Base-by-base conservation (phyloP, 2,888 invertebrate species). In the Ptychoptera contaminata region DNA sequence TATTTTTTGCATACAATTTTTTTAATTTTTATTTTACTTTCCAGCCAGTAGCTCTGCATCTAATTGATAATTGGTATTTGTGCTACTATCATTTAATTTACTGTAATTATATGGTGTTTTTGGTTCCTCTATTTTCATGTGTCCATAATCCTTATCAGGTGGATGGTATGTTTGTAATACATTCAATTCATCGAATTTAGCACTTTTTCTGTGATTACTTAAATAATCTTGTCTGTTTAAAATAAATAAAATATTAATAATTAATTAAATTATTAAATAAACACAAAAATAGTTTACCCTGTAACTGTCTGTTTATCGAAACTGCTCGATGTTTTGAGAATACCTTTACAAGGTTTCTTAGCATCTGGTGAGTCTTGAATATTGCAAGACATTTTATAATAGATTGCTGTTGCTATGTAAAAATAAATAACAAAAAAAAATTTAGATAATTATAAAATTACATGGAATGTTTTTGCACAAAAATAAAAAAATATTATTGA, bases 171-270 rank as follows among this genome's bases (percentile, higher is more conserved):
- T 98, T 53, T 93, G 94, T 55, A 97, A 75, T 52, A 98, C 97
- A 68, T 98, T 98, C 79, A 94, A 88, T 71, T 98, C 98, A 67
- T 98, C 98, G 72, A 90, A 93, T 73, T 91, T 85, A 59, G 90
- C 75, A 60, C 75, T 75, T 58, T 76, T 76, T 41, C 66, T 62
- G 49, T 63, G 62, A 51, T 64, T 65, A 40, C 11, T 50, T 41
- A 44, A 14, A 45, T 43, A 37, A 37, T 35, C 23, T 11, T 16
- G 16, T 23, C 15, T 16, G 35, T 29, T 42, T 37, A 16, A 16
- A 32, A 15, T 11, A 31, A 15, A 10, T 31, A n/a, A 31, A 31
- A 15, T 14, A 31, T 31, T 16, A 3, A 32, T 2, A 12, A 7
- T 8, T 11, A 11, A 23, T 40, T 23, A 14, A 10, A 15, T 32